phyloP scores from a whole-genome alignment of 2,113 vertebrate species.

The Halcyon senegalensis region DNA sequence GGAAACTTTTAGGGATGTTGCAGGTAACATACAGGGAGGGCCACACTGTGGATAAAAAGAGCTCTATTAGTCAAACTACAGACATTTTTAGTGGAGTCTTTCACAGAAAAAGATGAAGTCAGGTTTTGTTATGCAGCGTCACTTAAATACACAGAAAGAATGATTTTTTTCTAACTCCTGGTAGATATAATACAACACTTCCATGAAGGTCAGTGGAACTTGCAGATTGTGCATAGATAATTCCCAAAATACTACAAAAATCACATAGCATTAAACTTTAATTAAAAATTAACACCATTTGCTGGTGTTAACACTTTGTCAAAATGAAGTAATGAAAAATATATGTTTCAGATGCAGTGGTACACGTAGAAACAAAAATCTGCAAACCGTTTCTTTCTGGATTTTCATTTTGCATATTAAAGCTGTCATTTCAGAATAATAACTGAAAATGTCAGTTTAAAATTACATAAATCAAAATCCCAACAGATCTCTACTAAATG shows the following conservation, averaged over 20 bases:
- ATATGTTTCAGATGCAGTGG: not conserved
- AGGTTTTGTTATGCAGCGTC: not conserved
- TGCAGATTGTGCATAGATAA: not conserved
- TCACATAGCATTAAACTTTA: not conserved
- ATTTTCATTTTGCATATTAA: not conserved
- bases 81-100: not conserved
- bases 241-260: not conserved
- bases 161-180: not conserved
- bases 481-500: not conserved
- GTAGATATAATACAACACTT: not conserved
- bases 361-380: not conserved
- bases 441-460: not conserved
- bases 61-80: not conserved
- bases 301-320: not conserved
- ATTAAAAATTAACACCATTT: not conserved
- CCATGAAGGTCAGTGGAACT: not conserved
- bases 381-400: not conserved
- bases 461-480: not conserved
- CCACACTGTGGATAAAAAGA: not conserved
- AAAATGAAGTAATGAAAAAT: not conserved
- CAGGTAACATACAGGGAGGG: not conserved
- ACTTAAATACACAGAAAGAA: not conserved
- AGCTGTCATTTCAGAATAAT: not conserved
- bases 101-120: not conserved
- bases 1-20: not conserved